These are phyloP conservation scores for Apostichopus parvimensis DNA, from an alignment of 35 echinoderm and acorn worm species.

Conservation along the genomic window DNA sequence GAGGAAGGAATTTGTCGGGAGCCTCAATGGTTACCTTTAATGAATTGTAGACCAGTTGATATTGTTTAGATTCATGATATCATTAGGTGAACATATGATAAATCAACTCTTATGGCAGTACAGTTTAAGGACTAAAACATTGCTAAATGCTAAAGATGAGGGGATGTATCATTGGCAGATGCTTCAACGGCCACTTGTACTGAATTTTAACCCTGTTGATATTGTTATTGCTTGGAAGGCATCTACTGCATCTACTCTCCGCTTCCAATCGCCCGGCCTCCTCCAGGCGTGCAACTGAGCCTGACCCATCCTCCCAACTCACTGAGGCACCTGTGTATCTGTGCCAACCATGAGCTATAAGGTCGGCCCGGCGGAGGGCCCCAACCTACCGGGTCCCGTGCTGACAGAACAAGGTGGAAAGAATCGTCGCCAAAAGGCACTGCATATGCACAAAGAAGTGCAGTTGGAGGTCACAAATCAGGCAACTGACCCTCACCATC, in stretches of 20 bases:
- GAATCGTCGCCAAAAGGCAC: slow-evolving; percentile 1
- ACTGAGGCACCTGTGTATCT: neutral
- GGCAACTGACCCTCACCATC: slow-evolving; percentile 21
- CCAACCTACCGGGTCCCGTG: neutral
- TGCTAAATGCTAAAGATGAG: too few relatives aligned
- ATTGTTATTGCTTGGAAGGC: neutral
- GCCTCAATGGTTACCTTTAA: too few relatives aligned
- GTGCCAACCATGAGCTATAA: slow-evolving; percentile 37
- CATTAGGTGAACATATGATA: too few relatives aligned
- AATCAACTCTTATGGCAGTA: too few relatives aligned
- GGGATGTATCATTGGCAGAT: too few relatives aligned
- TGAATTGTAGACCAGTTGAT: too few relatives aligned
- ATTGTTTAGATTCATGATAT: too few relatives aligned
- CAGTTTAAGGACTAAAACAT: too few relatives aligned
- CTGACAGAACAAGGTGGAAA: slow-evolving; percentile 23
- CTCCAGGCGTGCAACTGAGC: slow-evolving; percentile 7
- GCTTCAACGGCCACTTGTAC: too few relatives aligned
- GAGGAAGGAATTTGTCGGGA: too few relatives aligned
- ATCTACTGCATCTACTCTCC: slow-evolving; percentile 15
- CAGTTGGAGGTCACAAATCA: slow-evolving; percentile 28
- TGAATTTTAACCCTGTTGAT: too few relatives aligned
- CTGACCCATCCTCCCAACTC: slow-evolving; percentile 38
- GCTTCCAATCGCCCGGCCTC: slow-evolving; percentile 33
- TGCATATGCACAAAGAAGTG: slow-evolving; percentile 36
- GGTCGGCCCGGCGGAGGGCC: neutral